Evolutionary conservation across 2,888 invertebrate genomes (phyloP), one percentile per base, ranked within the genome.

Genomic region (Leptopilina syphax): DNA sequence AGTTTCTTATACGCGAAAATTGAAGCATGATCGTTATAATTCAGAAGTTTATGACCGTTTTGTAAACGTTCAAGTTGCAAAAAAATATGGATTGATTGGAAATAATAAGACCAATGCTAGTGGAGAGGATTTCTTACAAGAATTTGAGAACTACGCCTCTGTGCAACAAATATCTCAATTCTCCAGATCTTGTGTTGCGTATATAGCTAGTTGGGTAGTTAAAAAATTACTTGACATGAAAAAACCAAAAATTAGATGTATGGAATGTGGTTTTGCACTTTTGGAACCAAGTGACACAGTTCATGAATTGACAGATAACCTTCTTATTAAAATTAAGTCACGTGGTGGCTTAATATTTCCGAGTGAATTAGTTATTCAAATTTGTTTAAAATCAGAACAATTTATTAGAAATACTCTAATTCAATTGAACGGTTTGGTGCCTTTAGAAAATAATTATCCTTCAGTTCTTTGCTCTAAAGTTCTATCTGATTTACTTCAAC

Each of bases 391-490:
- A n/a, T 4, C 66, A 18, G 77, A 82, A 77, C 8, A 47, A 6
- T 54, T 78, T 60, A 65, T 80, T 18, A 57, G 57, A n/a, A 57
- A 9, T 12, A 57, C 57, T 13, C n/a, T 57, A 57, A 12, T 57
- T 57, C 57, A 57, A 65, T 44, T 44, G n/a, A 65, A 54, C 1
- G 24, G 54, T 63, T 65, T 34, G 66, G n/a, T 65, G 5, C 80
- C 80, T 41, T 0, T 50, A 2, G 81, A 83, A 67, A 3, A 4
- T 12, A 83, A 83, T 65, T 83, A 79, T 60, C 77, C 65, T 5
- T 77, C 79, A 12, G 77, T 80, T 44, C 18, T 83, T n/a, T 82
- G 80, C 24, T 68, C 77, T 7, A 82, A 83, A 79, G 76, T 81
- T 27, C 50, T 82, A 67, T 1, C 67, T 18, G 79, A 81, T 12